Conservation (phyloP, 2,888 invertebrate species). For the Melipona beecheii region DNA sequence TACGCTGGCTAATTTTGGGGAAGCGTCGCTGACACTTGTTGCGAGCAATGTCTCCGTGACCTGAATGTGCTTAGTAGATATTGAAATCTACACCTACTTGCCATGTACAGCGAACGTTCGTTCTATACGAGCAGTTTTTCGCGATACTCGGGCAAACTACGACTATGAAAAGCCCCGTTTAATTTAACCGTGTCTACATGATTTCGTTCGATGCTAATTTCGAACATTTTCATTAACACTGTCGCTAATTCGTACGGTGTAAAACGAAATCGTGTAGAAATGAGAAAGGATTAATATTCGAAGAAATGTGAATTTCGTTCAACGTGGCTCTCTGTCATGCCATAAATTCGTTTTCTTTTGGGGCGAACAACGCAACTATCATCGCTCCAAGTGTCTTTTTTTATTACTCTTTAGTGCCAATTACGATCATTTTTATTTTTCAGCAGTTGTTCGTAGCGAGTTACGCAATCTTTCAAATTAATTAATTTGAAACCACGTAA, state of each 20-base stretch:
- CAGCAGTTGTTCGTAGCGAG: too few relatives aligned
- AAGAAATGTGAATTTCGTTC: too few relatives aligned
- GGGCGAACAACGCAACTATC: too few relatives aligned
- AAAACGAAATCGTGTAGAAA: too few relatives aligned
- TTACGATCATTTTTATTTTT: too few relatives aligned
- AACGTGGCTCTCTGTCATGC: too few relatives aligned
- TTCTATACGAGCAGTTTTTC: neutral
- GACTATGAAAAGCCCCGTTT: neutral
- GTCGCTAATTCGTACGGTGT: neutral
- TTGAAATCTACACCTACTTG: constrained; percentile 30
- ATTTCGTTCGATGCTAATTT: neutral
- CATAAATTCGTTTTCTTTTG: too few relatives aligned
- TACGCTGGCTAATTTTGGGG: constrained; percentile 20
- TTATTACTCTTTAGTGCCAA: too few relatives aligned
- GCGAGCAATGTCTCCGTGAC: constrained; percentile 30
- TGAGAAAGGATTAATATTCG: too few relatives aligned
- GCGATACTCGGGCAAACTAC: neutral
- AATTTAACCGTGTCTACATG: neutral
- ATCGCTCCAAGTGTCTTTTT: too few relatives aligned
- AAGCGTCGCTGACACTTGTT: constrained; percentile 45
- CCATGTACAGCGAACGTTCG: constrained; percentile 7
- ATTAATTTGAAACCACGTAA: too few relatives aligned
- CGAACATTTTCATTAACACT: neutral
- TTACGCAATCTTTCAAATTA: too few relatives aligned
- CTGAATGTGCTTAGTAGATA: constrained; percentile 35